Evolutionary conservation across 2,888 invertebrate genomes (phyloP).

Genomic region (Acleris laterana): DNA sequence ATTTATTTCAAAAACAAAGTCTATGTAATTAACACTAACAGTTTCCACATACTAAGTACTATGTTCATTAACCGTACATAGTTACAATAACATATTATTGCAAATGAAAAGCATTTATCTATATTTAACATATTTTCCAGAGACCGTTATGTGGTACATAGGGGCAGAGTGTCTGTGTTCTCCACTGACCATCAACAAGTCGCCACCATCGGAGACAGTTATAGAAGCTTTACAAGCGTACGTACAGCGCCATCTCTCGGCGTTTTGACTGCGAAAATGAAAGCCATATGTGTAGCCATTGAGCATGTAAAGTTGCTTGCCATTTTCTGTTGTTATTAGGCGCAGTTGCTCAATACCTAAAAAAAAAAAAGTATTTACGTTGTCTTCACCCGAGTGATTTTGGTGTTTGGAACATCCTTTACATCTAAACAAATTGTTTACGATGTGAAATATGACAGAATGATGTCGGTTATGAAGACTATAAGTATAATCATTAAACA

Average conservation of each 20-base stretch:
- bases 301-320: constrained; percentile 45
- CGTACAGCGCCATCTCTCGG: constrained; percentile 46
- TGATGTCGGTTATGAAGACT: no score
- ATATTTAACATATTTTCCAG: constrained; percentile 41
- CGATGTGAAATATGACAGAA: no score
- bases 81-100: no score
- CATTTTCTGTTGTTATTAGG: constrained; percentile 38
- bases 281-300: constrained; percentile 46
- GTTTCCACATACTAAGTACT: no score
- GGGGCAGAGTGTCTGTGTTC: constrained; percentile 43
- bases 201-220: constrained; percentile 39
- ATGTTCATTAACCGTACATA: no score
- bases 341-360: constrained; percentile 11
- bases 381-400: no score
- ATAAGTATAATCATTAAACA: no score
- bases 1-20: no score
- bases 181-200: constrained; percentile 26
- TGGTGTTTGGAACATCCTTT: no score
- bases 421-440: no score
- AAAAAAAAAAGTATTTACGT: background rate
- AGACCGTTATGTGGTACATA: constrained; percentile 31
- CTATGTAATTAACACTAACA: no score
- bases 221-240: constrained; percentile 49
- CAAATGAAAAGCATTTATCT: no score
- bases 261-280: constrained; percentile 36